These are phyloP conservation scores for Araneus ventricosus DNA, from an alignment of 1,140 invertebrate species.

Conservation along the genomic window DNA sequence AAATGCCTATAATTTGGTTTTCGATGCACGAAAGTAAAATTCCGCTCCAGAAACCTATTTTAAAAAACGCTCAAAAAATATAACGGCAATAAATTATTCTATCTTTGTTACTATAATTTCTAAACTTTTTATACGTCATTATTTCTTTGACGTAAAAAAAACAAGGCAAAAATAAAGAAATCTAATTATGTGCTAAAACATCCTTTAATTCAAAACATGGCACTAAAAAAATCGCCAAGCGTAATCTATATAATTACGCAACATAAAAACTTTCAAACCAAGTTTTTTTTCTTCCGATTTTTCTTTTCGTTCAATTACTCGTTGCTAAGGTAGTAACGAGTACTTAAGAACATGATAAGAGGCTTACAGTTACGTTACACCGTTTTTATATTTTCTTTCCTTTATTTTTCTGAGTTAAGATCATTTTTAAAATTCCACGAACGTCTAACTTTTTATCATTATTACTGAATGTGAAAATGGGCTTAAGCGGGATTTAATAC, in stretches of 20 bases:
- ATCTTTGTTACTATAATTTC: slow-evolving; percentile 27
- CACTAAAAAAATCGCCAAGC: slow-evolving; percentile 32
- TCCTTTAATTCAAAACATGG: slow-evolving; percentile 56
- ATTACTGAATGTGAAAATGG: slow-evolving; percentile 15
- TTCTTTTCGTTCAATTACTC: slow-evolving; percentile 51
- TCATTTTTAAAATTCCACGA: slow-evolving; percentile 43
- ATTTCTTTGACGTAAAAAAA: slow-evolving; percentile 26
- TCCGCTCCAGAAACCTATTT: neutral
- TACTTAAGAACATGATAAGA: slow-evolving; percentile 39
- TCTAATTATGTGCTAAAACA: slow-evolving; percentile 60
- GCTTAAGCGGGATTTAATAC: slow-evolving; percentile 49
- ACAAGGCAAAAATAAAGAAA: slow-evolving; percentile 20
- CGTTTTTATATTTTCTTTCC: neutral
- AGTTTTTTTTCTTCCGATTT: neutral
- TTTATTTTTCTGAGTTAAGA: slow-evolving; percentile 21
- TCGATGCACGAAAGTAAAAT: slow-evolving; percentile 19
- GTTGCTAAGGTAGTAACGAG: slow-evolving; percentile 55
- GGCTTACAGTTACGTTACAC: slow-evolving; percentile 6
- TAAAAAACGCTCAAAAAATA: slow-evolving; percentile 17
- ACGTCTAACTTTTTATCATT: slow-evolving; percentile 54
- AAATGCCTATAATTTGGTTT: slow-evolving; percentile 37
- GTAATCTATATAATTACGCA: slow-evolving; percentile 61
- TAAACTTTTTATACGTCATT: slow-evolving; percentile 39
- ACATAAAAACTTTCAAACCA: slow-evolving; percentile 48
- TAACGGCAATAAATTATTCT: slow-evolving; percentile 41